Evolutionary conservation across 2,113 vertebrate species (phyloP).

Genomic region (Phaethon lepturus): DNA sequence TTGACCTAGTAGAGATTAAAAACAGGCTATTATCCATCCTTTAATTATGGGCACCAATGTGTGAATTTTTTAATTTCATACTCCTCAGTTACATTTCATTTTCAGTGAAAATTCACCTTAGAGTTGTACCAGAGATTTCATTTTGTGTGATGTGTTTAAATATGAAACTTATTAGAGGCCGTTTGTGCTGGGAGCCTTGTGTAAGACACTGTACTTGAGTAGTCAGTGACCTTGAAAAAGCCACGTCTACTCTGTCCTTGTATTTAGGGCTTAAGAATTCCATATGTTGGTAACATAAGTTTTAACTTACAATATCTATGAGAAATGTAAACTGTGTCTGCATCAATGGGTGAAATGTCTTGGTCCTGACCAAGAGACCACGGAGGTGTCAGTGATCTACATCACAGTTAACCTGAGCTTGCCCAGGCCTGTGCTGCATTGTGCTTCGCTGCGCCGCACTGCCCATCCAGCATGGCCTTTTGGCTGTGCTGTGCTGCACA

Average conservation of each 20-base stretch:
- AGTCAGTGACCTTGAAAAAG: not conserved
- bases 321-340: not conserved
- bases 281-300: too few relatives aligned
- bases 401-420: not conserved
- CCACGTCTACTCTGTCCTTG: not conserved
- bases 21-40: not conserved
- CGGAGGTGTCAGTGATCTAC: not conserved
- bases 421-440: rapidly evolving
- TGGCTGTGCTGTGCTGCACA: not conserved
- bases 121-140: not conserved
- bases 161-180: not conserved
- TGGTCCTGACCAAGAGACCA: not conserved
- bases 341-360: not conserved
- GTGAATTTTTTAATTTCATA: not conserved
- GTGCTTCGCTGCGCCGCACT: not conserved
- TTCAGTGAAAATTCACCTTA: not conserved
- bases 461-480: too few relatives aligned
- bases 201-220: not conserved
- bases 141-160: not conserved
- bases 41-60: not conserved
- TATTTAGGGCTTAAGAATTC: not conserved
- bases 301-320: not conserved
- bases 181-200: not conserved
- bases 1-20: not conserved
- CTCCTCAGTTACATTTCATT: not conserved